Evolutionary conservation across 2,113 vertebrate genomes (phyloP).

Genomic region (Thomomys bottae): DNA sequence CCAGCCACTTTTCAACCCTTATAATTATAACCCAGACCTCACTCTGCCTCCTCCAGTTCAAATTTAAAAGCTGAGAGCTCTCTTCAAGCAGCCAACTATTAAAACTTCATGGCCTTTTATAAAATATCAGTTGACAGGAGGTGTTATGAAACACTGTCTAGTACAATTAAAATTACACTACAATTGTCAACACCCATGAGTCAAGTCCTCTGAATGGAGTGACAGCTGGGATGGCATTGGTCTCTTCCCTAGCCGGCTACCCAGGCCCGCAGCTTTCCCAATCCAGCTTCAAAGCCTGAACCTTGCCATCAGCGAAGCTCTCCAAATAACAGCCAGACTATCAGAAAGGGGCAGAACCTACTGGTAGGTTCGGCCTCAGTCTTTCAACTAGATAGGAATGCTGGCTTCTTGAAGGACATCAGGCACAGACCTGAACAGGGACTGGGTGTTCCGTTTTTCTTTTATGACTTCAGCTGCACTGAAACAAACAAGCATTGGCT

Average conservation of each 20-base stretch:
- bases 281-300: background rate
- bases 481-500: background rate
- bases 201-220: conserved; percentile 43
- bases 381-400: background rate
- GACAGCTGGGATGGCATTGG: background rate
- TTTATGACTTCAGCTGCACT: background rate
- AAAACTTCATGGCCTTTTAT: conserved; percentile 73
- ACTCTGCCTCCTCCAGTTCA: conserved; percentile 37
- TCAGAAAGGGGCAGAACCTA: background rate
- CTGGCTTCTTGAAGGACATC: background rate
- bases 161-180: conserved; percentile 67
- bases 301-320: background rate
- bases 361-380: conserved; percentile 1
- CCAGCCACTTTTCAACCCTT: conserved; percentile 61
- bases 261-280: conserved; percentile 39
- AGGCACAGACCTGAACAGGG: background rate
- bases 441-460: background rate
- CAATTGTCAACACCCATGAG: conserved; percentile 63
- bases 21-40: conserved; percentile 69
- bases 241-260: conserved; percentile 33
- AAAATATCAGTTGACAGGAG: conserved; percentile 61
- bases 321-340: background rate
- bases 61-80: conserved; percentile 57
- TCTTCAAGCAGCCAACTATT: conserved; percentile 59
- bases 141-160: conserved; percentile 62